Evolutionary conservation across 35 echinoderm and acorn worm species (phyloP).

Genomic region (Heliocidaris tuberculata): DNA sequence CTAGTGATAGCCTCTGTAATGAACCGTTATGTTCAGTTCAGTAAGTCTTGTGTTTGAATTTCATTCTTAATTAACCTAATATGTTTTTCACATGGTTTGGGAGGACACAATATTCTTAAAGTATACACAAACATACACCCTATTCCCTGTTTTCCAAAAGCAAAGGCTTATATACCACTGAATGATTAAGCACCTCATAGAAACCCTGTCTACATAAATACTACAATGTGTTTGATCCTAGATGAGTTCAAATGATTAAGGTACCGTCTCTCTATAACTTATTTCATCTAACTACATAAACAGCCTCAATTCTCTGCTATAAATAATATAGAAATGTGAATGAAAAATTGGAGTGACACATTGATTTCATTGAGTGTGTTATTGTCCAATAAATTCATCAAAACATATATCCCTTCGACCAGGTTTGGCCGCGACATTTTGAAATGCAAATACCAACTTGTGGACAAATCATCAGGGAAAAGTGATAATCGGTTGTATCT

Average conservation of each 20-base stretch:
- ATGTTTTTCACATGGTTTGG: no score
- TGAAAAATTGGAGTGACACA: background rate
- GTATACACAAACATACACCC: background rate
- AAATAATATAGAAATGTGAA: background rate
- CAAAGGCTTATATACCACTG: background rate
- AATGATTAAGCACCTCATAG: background rate
- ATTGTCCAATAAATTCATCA: background rate
- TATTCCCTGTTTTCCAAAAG: background rate
- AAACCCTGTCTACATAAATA: conserved; percentile 2
- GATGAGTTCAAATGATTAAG: background rate
- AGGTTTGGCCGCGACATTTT: no score
- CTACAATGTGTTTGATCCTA: background rate
- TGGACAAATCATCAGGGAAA: no score
- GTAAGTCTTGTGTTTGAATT: no score
- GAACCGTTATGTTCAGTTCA: no score
- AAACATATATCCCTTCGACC: no score
- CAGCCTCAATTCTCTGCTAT: background rate
- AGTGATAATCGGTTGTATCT: no score
- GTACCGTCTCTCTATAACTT: background rate
- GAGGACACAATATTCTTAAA: background rate
- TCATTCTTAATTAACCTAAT: no score
- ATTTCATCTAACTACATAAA: background rate
- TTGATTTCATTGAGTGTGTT: background rate
- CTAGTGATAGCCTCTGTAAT: no score
- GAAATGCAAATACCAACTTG: no score